A percentile compares a stretch with the other conserved stretches of the same genome.
These are phyloP conservation scores for Forbesichthys papilliferus DNA, from an alignment of 2,113 vertebrate genomes.

Conservation along the genomic window DNA sequence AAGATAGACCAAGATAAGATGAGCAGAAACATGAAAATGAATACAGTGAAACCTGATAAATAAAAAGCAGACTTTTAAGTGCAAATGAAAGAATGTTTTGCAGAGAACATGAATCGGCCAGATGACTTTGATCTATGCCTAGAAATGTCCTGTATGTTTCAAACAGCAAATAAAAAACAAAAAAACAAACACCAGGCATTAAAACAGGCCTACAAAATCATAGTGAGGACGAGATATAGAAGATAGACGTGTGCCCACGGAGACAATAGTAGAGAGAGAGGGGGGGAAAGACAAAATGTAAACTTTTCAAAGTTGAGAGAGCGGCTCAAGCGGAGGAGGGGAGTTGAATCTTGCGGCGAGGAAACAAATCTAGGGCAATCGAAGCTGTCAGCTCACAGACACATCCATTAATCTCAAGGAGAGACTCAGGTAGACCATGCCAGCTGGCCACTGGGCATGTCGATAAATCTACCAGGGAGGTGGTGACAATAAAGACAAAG, in stretches of 20 bases:
- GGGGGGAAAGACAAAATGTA: conserved; percentile 24
- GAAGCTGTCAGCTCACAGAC: conserved; percentile 66
- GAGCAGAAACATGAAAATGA: conserved; percentile 5
- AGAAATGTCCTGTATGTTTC: background rate
- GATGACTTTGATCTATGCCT: background rate
- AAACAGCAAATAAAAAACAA: background rate
- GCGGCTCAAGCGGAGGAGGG: conserved; percentile 28
- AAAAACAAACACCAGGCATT: background rate
- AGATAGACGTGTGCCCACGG: background rate
- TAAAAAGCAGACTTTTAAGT: background rate
- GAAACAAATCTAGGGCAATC: conserved; percentile 68
- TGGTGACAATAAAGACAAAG: conserved; percentile 51
- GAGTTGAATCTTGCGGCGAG: conserved; percentile 65
- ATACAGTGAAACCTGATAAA: background rate
- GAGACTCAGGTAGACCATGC: conserved; percentile 51
- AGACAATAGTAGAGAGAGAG: conserved; percentile 14
- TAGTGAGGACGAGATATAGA: background rate
- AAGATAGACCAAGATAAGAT: background rate
- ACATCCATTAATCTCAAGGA: conserved; percentile 65
- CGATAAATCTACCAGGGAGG: conserved; percentile 66
- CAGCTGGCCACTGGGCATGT: conserved; percentile 67
- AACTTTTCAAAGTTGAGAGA: conserved; percentile 50
- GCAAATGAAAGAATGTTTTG: background rate
- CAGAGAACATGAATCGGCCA: conserved; percentile 7
- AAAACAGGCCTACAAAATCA: background rate